These are phyloP conservation scores for Marcusenius ussheri DNA, from an alignment of 2,113 vertebrate genomes.

Conservation along the genomic window DNA sequence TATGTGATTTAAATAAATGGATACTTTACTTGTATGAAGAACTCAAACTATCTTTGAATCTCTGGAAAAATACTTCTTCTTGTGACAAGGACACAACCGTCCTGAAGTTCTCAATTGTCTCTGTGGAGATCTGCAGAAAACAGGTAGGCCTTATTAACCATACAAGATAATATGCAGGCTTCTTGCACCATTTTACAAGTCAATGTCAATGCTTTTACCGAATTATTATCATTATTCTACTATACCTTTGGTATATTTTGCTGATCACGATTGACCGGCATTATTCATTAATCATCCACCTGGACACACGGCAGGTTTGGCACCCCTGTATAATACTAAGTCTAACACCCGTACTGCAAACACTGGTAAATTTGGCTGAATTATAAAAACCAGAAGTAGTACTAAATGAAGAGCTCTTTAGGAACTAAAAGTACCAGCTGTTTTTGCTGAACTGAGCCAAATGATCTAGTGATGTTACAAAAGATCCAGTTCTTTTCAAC, in stretches of 20 bases:
- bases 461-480: too few relatives aligned
- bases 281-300: not conserved
- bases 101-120: not conserved
- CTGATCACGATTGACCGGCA: too few relatives aligned
- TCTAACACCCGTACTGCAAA: too few relatives aligned
- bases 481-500: too few relatives aligned
- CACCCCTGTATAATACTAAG: too few relatives aligned
- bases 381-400: too few relatives aligned
- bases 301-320: not conserved
- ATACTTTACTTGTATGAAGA: not conserved
- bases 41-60: not conserved
- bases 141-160: not conserved
- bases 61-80: not conserved
- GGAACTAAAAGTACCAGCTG: too few relatives aligned
- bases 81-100: not conserved
- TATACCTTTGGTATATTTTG: too few relatives aligned
- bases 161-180: not conserved
- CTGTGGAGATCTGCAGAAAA: not conserved
- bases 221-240: too few relatives aligned
- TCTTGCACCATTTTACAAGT: not conserved
- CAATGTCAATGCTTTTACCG: not conserved
- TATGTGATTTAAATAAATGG: not conserved
- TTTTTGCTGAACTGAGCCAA: too few relatives aligned
- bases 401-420: too few relatives aligned
- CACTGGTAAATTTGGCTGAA: too few relatives aligned